A percentile compares a stretch with the other conserved stretches of the same genome.
phyloP scores from a whole-genome alignment of 2,797 vertebrate species.

The Melanogrammus aeglefinus region DNA sequence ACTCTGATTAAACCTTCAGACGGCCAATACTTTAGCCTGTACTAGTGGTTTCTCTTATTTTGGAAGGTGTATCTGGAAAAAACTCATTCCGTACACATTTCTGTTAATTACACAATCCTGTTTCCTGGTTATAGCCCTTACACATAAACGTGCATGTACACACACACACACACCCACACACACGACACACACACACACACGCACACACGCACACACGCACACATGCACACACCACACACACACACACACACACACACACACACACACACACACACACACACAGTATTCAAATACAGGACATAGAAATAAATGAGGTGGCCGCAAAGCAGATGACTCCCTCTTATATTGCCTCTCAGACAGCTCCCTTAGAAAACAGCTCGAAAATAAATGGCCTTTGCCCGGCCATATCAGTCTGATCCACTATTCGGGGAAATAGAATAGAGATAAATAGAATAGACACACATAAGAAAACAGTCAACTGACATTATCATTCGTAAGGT shows the following conservation, averaged over 20 bases:
- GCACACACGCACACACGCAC: not conserved
- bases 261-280: not conserved
- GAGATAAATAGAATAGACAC: not conserved
- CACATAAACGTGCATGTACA: not conserved
- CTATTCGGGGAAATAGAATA: not conserved
- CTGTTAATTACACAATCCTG: not conserved
- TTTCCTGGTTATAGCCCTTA: not conserved
- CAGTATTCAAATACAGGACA: slow-evolving; percentile 37
- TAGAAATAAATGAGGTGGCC: slow-evolving; percentile 52
- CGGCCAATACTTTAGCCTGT: not conserved
- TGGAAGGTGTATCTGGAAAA: not conserved
- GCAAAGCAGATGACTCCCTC: slow-evolving; percentile 46
- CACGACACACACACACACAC: not conserved
- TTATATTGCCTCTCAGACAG: slow-evolving; percentile 51
- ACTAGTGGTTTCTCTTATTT: not conserved
- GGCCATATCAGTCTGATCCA: slow-evolving; percentile 32
- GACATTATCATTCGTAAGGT: not conserved
- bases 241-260: not conserved
- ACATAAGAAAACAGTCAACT: not conserved
- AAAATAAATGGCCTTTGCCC: slow-evolving; percentile 62
- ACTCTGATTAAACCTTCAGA: not conserved
- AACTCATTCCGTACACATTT: not conserved
- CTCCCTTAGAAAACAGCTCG: slow-evolving; percentile 48
- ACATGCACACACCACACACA: not conserved
- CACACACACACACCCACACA: not conserved